Base-by-base conservation (phyloP, 2,113 vertebrate genomes). In the Amblyopsis rosae region DNA sequence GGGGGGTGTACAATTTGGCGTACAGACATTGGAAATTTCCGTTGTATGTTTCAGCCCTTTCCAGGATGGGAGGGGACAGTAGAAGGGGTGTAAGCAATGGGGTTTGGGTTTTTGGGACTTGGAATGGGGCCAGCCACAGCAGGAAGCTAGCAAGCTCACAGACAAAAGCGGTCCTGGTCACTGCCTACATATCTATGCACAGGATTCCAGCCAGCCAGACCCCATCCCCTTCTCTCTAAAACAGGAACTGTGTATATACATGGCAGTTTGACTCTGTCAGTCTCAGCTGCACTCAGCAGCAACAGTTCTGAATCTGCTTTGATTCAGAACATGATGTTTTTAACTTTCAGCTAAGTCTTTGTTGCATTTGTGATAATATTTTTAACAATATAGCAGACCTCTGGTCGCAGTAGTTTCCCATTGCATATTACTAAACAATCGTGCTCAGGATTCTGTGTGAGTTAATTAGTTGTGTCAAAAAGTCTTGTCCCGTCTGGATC, bases 61-160 rank as follows among this genome's bases (percentile, higher is more conserved):
- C 82, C 89, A 91, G 88, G 86, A 91, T 85, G 81, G 91, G 90
- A 88, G 90, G 88, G 35, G 83, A 79, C 81, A 67, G 57, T 66
- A 77, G 67, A 74, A 70, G 46, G 62, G 54, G 70, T 74, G 73
- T 58, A 67, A 47, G 66, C 55, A 60, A 65, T 59, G 47, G 71
- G 78, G 67, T 53, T 82, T 76, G 78, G 81, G 79, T 83, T 86
- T 74, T 90, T 68, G 88, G 78, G 85, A 84, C 77, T 85, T 93
- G 92, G 92, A 89, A 69, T 56, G 26, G 60, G 58, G 89, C 93
- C 92, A 91, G 84, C 63, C 87, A 51, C 86, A 90, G 89, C 91
- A 93, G 92, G 90, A 93, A 89, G 83, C 88, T 88, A 76, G 70
- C 84, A 82, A 69, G 85, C 89, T 92, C 85, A 91, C 92, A 92